Base-by-base conservation (phyloP, 2,888 invertebrate species). In the Tortricodes alternella region DNA sequence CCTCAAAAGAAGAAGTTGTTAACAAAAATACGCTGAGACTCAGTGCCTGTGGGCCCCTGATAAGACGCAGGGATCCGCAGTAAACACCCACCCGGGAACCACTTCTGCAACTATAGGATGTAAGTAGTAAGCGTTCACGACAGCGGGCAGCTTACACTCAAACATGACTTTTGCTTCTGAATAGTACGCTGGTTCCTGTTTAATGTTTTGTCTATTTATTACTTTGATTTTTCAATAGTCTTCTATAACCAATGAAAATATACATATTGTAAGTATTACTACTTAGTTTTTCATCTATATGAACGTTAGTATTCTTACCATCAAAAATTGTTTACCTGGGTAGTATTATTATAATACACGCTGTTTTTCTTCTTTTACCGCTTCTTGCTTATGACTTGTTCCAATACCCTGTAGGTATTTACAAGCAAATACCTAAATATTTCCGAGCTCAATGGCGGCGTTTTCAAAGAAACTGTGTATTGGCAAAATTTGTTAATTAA, bases 1-100 rank as follows among this genome's bases (percentile, higher is more conserved):
- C 73, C 69, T 83, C 80, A 78, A 84, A 86, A 87, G 85, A 59
- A 55, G 61, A 89, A 88, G 85, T 89, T 87, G 88, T 88, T 89
- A 87, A 84, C 86, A 88, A 89, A 89, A 89, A 89, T 89, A 85
- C 83, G 79, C 70, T 60, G 62, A 61, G 73, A 71, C 72, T 63
- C 67, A 64, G 70, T 73, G 89, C 85, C 89, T 89, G 89, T 81
- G 79, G 81, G 78, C 64, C 65, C 63, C 70, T 74, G 89, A 89
- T 89, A 89, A 88, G 84, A 24, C 71, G 67, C 70, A 62, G 66
- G 81, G 78, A 74, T 78, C 80, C 74, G 69, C 70, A 73, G 75
- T 78, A 78, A 79, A 78, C 81, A 77, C 73, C 74, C 74, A 61
- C 61, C 62, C 65, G 56, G 73, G 70, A 71, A 71, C 71, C 65